Conservation (phyloP, 2,797 vertebrate genomes). For the Channa striata region DNA sequence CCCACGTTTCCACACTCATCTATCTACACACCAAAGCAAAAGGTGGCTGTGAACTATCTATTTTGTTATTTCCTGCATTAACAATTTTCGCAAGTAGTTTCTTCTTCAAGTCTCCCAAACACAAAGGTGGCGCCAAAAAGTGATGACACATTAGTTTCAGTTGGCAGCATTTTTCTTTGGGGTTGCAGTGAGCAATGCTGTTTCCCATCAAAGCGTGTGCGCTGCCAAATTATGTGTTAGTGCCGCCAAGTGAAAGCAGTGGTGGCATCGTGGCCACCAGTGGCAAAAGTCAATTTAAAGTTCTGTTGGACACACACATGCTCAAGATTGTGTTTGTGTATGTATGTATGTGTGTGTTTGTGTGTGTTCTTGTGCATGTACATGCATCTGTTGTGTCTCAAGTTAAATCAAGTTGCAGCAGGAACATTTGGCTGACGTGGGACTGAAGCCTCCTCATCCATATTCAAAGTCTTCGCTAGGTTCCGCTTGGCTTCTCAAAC, state of each 20-base stretch:
- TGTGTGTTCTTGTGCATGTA: background rate
- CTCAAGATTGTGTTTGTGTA: slow-evolving; percentile 5
- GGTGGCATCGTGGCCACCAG: slow-evolving; percentile 56
- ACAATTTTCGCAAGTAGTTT: slow-evolving; percentile 41
- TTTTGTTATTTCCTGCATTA: slow-evolving; percentile 23
- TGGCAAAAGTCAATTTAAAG: slow-evolving; percentile 76
- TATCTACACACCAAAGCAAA: slow-evolving; percentile 2
- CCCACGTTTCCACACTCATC: slow-evolving; percentile 1
- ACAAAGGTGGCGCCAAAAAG: slow-evolving; percentile 37
- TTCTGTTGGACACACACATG: slow-evolving; percentile 48
- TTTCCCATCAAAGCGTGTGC: slow-evolving; percentile 56
- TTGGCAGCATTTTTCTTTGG: slow-evolving; percentile 59
- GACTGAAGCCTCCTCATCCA: slow-evolving; percentile 72
- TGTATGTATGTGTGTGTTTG: background rate
- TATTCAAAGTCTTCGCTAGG: slow-evolving; percentile 67
- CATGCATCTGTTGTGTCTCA: slow-evolving; percentile 42
- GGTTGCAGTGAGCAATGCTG: slow-evolving; percentile 54
- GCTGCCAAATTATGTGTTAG: slow-evolving; percentile 58
- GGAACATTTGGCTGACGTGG: slow-evolving; percentile 70
- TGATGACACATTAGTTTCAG: slow-evolving; percentile 45
- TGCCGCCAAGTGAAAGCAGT: slow-evolving; percentile 61
- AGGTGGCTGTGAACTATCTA: slow-evolving; percentile 15
- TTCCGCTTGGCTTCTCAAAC: slow-evolving; percentile 67
- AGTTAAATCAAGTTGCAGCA: slow-evolving; percentile 57
- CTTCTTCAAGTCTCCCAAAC: slow-evolving; percentile 41